Percentiles rank a stretch among this genome's conserved stretches.
phyloP scores from a whole-genome alignment of 2,113 vertebrate genomes.

The Bubo blakistoni region DNA sequence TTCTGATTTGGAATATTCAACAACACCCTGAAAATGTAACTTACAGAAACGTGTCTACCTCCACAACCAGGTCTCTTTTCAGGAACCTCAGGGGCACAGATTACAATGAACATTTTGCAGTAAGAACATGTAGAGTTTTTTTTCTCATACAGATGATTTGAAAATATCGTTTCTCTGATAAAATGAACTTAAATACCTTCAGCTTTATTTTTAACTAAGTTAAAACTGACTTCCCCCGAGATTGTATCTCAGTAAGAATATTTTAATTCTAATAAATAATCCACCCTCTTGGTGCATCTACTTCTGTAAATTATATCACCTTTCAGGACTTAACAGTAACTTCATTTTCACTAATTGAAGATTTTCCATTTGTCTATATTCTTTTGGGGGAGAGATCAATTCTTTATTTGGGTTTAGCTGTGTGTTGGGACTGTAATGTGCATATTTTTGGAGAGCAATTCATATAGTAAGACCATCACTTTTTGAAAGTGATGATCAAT shows the following conservation, averaged over 20 bases:
- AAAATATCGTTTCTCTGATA: neutral
- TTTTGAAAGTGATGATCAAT: neutral
- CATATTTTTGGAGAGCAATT: rapidly evolving
- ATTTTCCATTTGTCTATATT: neutral
- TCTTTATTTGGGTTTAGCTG: neutral
- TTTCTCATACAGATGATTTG: neutral
- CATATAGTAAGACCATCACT: neutral
- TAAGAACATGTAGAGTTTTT: neutral
- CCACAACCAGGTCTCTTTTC: neutral
- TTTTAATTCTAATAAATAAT: neutral
- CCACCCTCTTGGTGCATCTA: neutral
- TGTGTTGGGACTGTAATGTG: neutral
- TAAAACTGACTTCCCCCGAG: neutral
- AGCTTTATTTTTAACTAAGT: neutral
- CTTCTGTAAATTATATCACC: neutral
- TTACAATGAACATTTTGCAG: neutral
- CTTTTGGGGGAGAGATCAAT: neutral
- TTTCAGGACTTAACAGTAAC: neutral
- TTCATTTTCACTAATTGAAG: neutral
- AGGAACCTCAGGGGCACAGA: neutral
- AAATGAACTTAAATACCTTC: neutral
- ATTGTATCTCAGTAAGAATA: neutral
- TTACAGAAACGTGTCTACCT: neutral
- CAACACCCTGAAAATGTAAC: neutral
- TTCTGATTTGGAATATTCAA: neutral